These are phyloP conservation scores for Pseudomyrmex cubaensis DNA, from an alignment of 1,140 invertebrate species.

Conservation along the genomic window DNA sequence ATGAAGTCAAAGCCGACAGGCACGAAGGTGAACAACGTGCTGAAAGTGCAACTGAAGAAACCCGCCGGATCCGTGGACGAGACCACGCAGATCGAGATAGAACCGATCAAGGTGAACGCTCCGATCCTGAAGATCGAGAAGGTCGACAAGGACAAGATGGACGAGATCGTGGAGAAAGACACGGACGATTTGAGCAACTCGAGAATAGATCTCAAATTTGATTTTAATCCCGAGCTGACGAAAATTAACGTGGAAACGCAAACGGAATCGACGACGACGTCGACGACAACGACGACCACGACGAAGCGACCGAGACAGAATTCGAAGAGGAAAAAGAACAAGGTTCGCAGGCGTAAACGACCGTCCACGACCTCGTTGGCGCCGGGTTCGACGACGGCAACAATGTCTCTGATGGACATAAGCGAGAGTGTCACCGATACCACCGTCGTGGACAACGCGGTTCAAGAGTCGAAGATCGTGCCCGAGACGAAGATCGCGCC, in stretches of 20 bases:
- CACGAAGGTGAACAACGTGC: constrained; percentile 74
- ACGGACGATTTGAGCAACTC: constrained; percentile 58
- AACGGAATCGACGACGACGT: constrained; percentile 18
- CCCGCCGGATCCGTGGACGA: constrained; percentile 65
- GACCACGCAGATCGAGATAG: constrained; percentile 75
- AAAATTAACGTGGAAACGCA: constrained; percentile 69
- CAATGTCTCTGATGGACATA: constrained; percentile 10
- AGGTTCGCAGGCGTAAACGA: constrained; percentile 85
- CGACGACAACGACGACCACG: constrained; percentile 78
- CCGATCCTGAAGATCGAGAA: constrained; percentile 79
- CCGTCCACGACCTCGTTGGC: constrained; percentile 78
- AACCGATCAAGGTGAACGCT: constrained; percentile 78
- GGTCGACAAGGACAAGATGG: constrained; percentile 68
- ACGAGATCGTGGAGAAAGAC: constrained; percentile 59
- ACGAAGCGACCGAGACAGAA: constrained; percentile 82
- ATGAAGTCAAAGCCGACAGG: constrained; percentile 64
- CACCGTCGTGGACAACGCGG: constrained; percentile 62
- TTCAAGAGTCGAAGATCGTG: constrained; percentile 82
- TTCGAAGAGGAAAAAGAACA: constrained; percentile 87
- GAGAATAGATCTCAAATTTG: constrained; percentile 77
- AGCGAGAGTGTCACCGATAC: constrained; percentile 48
- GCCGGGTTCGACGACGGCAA: constrained; percentile 22
- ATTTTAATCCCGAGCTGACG: constrained; percentile 77
- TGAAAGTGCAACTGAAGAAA: constrained; percentile 78
- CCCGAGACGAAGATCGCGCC: constrained; percentile 83